Conservation (phyloP, 1,140 invertebrate genomes). For the Lycorma delicatula region DNA sequence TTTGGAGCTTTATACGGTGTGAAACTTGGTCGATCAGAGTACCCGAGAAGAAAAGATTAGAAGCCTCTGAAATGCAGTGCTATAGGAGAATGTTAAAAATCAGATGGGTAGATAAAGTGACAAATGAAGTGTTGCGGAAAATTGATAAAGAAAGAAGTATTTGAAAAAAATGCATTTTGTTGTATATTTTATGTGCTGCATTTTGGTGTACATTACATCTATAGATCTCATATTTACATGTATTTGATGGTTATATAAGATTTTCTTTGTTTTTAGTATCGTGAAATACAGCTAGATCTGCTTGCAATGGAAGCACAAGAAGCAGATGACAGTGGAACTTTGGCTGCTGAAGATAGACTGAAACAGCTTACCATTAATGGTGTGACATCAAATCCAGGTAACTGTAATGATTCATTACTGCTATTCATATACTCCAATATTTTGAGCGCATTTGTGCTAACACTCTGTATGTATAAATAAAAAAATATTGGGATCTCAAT, state of each 20-base stretch:
- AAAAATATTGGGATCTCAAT: no score
- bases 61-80: no score
- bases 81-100: background rate
- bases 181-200: background rate
- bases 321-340: conserved; percentile 47
- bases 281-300: conserved; percentile 62
- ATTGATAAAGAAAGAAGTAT: background rate
- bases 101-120: background rate
- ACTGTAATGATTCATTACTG: background rate
- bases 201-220: background rate
- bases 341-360: conserved; percentile 39
- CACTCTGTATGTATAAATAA: no score
- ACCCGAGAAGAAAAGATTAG: no score
- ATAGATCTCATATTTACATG: background rate
- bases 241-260: background rate
- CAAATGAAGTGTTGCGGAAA: background rate
- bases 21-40: no score
- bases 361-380: conserved; percentile 30
- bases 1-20: no score
- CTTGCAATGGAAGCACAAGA: conserved; percentile 62
- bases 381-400: conserved; percentile 21
- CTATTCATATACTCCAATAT: background rate
- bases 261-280: conserved; percentile 45
- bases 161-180: background rate
- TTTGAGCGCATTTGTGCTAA: background rate